Evolutionary conservation across 2,113 vertebrate species (phyloP), one percentile per base, ranked within the genome.

Genomic region (Ageneiosus marmoratus): DNA sequence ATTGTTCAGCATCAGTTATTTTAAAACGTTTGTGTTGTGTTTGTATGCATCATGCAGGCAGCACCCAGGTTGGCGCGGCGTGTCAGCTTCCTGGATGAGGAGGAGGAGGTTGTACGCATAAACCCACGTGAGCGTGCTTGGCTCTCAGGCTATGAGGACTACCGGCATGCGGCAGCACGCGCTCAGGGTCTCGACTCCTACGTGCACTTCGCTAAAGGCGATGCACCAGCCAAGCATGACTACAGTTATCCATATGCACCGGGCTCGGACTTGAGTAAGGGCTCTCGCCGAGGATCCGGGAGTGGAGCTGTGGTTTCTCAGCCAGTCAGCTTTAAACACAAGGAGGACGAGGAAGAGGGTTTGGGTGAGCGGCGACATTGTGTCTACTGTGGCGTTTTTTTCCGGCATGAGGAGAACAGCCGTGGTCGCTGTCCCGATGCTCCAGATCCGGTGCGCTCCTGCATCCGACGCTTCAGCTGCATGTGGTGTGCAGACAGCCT

Each of bases 401-500:
- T 99, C 89, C 96, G 95, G 87, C 91, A 95, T 0, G 95, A 96
- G 72, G 95, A 96, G 86, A 98, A 99, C 91, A 92, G 95, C 29
- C 88, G 97, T 81, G 98, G 97, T 32, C 96, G 92, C 50, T 99
- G 98, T 89, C 97, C 97, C 89, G 98, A 99, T 44, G 98, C 98
- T 1, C 98, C 98, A 0, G 98, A 99, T 92, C 93, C 97, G 0
- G 93, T 96, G 82, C 94, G 95, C 85, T 95, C 91, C 77, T 99
- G 97, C 91, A 96, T 99, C 90, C 95, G 93, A 86, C 93, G 96
- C 75, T 95, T 95, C 90, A 99, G 98, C 95, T 99, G 97, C 91
- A 97, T 99, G 97, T 98, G 97, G 96, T 96, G 97, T 0, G 98
- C 98, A 29, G 97, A 99, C 94, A 99, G 96, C 89, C 95, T 99